phyloP scores from a whole-genome alignment of 2,888 invertebrate species.

The Prenolepis imparis region DNA sequence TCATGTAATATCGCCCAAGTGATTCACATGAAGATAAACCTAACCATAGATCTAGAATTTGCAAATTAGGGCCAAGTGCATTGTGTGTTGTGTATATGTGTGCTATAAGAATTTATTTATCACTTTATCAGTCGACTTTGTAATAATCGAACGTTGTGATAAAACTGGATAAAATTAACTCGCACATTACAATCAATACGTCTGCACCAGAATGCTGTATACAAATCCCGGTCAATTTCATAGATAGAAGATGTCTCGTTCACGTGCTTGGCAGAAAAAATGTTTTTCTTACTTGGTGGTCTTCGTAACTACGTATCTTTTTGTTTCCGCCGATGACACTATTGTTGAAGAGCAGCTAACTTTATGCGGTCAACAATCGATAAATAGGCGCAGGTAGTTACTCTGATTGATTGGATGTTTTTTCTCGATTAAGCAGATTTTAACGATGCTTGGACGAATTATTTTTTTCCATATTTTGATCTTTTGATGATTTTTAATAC shows the following conservation, averaged over 20 bases:
- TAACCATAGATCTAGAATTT: too few relatives aligned
- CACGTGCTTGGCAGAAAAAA: conserved; percentile 48
- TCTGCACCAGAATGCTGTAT: conserved; percentile 57
- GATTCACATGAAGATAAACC: too few relatives aligned
- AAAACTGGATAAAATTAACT: conserved; percentile 22
- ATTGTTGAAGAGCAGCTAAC: conserved; percentile 61
- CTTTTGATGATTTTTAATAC: neutral
- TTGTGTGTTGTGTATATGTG: too few relatives aligned
- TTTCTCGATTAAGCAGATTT: neutral
- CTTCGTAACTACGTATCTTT: neutral
- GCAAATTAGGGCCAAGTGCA: too few relatives aligned
- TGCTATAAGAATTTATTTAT: too few relatives aligned
- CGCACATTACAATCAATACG: neutral
- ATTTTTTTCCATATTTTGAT: neutral
- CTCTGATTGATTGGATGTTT: neutral
- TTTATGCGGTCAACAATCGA: conserved; percentile 57
- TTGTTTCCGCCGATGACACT: conserved; percentile 52
- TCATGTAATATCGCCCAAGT: too few relatives aligned
- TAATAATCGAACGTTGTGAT: conserved; percentile 56
- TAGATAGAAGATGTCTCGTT: conserved; percentile 67
- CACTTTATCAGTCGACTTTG: neutral
- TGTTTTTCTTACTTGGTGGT: conserved; percentile 52
- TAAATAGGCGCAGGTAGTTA: conserved; percentile 64
- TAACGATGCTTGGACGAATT: neutral
- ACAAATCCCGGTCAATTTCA: conserved; percentile 19